Conservation (phyloP, 2,888 invertebrate species). For the Tenodera sinensis region DNA sequence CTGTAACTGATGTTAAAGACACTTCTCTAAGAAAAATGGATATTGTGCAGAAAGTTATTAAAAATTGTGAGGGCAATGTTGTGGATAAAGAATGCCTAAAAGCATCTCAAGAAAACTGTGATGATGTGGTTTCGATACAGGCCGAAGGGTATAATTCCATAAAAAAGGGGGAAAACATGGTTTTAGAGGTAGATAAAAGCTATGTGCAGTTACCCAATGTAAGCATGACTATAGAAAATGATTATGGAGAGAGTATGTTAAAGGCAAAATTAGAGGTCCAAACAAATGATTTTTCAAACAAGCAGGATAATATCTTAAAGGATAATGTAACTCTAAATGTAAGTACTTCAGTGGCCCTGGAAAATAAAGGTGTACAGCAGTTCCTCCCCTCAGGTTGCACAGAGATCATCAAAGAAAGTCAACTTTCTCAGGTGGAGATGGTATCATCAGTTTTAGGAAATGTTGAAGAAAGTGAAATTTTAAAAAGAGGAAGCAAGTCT, state of each 20-base stretch:
- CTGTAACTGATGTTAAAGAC: not conserved
- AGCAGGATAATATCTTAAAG: not conserved
- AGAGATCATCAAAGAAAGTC: not conserved
- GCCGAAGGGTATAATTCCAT: not conserved
- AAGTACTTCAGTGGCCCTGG: not conserved
- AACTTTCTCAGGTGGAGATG: not conserved
- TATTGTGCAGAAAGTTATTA: not conserved
- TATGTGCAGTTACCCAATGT: not conserved
- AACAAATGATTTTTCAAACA: not conserved
- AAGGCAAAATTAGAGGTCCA: not conserved
- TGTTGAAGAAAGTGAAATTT: not conserved
- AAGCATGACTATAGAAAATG: not conserved
- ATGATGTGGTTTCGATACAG: not conserved
- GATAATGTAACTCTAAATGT: not conserved
- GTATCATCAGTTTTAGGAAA: not conserved
- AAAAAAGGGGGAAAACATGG: not conserved
- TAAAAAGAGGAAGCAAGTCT: not conserved
- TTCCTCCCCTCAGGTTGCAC: slow-evolving; percentile 26
- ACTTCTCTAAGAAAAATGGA: not conserved
- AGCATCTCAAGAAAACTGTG: not conserved
- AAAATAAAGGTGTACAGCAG: slow-evolving; percentile 1
- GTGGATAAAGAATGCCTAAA: not conserved
- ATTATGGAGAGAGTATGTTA: not conserved
- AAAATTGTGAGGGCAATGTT: not conserved
- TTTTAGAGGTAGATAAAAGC: not conserved